Conservation (phyloP, 1,140 invertebrate genomes). For the Lineus longissimus region DNA sequence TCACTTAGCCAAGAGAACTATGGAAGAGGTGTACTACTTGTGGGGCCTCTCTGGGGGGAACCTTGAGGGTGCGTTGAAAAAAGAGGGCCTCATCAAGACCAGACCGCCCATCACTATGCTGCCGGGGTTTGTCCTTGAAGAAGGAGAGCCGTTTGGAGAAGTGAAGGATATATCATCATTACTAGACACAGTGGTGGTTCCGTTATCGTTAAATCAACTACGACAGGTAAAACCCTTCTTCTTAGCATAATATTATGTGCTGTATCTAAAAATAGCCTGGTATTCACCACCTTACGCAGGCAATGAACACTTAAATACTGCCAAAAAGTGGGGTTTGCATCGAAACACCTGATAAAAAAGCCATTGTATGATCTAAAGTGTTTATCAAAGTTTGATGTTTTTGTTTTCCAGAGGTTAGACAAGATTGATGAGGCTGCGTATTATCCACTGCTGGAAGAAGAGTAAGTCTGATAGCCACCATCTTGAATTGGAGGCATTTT, state of each 20-base stretch:
- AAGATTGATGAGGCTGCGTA: conserved; percentile 75
- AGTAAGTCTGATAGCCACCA: too few species aligned
- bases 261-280: too few species aligned
- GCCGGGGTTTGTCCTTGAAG: conserved; percentile 51
- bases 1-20: conserved; percentile 55
- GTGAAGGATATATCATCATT: conserved; percentile 72
- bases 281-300: too few species aligned
- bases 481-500: too few species aligned
- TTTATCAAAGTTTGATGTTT: too few species aligned
- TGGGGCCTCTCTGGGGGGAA: conserved; percentile 95
- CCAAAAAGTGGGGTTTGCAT: neutral
- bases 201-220: conserved; percentile 75
- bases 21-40: conserved; percentile 85
- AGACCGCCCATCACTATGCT: conserved; percentile 58
- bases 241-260: too few species aligned
- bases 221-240: conserved; percentile 47
- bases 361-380: too few species aligned
- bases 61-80: conserved; percentile 82
- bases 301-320: too few species aligned
- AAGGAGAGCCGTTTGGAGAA: conserved; percentile 66
- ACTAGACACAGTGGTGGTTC: conserved; percentile 77
- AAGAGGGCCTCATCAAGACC: conserved; percentile 79
- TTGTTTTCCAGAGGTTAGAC: conserved; percentile 60
- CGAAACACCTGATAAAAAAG: neutral
- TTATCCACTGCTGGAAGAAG: conserved; percentile 69